Base-by-base conservation (phyloP, 2,888 invertebrate genomes). In the Dromius quadrimaculatus region DNA sequence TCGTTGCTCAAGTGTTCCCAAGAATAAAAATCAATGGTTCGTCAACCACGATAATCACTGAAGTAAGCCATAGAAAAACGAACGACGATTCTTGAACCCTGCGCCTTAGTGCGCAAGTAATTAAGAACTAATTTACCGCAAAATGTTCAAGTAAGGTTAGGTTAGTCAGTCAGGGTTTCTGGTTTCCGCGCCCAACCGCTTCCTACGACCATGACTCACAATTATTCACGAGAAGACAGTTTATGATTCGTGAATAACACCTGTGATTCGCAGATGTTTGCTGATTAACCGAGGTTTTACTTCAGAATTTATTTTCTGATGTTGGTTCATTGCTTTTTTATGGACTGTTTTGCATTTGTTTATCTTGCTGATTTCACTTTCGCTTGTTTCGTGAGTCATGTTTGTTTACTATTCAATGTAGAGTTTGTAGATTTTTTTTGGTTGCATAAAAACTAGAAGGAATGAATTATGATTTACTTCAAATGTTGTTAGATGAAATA, bases 161-260 rank as follows among this genome's bases (percentile, higher is more conserved):
- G 38, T 38, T 61, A 61, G 17, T 38, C 23, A 11, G 61, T 61
- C 61, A 61, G 38, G 61, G 36, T 61, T 61, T 38, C 41, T 61
- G 61, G 41, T 61, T 61, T 61, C 61, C 41, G 38, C 61, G 61
- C 41, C 61, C 28, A 54, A 54, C 50, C 50, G 50, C 50, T 54
- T 61, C 61, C 61, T 61, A 61, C 61, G 41, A 36, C 41, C 41
- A 41, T 61, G 61, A 61, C 38, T 57, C 57, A 57, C 57, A 34
- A 38, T 61, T 36, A 61, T 9, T 38, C 61, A 61, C 22, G 13
- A 41, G 41, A 23, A 50, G 28, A 23, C 38, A 61, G 41, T 38
- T 61, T 23, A 54, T 23, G 13, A 28, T 41, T 41, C 15, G 20
- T 5, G 45, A 28, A 54, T 15, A 20, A 13, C 50, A 54, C 50